Evolutionary conservation across 2,113 vertebrate species (phyloP).

Genomic region (Baryphthengus martii): DNA sequence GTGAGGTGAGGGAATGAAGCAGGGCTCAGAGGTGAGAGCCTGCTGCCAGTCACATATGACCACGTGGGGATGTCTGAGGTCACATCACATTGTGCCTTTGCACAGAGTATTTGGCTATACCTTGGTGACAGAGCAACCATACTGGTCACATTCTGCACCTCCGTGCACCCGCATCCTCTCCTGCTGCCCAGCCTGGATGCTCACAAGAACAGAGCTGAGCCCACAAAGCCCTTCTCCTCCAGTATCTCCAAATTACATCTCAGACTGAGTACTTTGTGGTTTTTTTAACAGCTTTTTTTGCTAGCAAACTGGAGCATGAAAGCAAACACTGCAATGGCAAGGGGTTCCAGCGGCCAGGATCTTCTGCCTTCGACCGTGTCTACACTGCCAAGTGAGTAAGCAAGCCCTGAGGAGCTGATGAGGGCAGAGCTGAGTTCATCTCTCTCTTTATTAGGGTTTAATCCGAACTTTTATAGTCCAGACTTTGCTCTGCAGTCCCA

Average conservation of each 20-base stretch:
- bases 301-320: conserved; percentile 88
- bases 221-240: not conserved
- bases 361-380: conserved; percentile 80
- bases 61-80: not conserved
- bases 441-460: not conserved
- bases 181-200: not conserved
- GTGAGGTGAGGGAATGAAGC: accelerated
- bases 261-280: not conserved
- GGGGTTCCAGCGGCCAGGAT: conserved; percentile 66
- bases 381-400: conserved; percentile 90
- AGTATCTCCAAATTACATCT: not conserved
- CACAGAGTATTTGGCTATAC: not conserved
- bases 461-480: not conserved
- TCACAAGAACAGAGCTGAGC: not conserved
- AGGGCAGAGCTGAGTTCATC: not conserved
- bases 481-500: not conserved
- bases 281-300: conserved; percentile 83
- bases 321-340: conserved; percentile 70
- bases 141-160: not conserved
- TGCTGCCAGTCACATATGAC: not conserved
- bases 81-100: accelerated
- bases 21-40: not conserved
- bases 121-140: accelerated
- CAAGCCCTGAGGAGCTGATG: accelerated
- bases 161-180: accelerated